Evolutionary conservation across 2,797 vertebrate genomes (phyloP).

Genomic region (Myotis planiceps): DNA sequence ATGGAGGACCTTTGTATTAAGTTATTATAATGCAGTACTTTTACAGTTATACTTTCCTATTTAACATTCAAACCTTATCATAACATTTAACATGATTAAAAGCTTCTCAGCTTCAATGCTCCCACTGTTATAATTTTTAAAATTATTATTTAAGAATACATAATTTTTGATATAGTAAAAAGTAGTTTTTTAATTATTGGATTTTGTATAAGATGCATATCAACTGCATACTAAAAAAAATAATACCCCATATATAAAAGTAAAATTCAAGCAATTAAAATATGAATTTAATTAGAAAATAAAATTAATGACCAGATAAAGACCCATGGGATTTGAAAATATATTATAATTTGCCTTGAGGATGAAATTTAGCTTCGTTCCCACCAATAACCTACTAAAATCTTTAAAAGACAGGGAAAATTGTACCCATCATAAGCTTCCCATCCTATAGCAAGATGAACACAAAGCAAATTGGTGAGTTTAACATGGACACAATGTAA

Average conservation of each 20-base stretch:
- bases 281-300: not conserved
- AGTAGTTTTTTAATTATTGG: not conserved
- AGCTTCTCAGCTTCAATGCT: not conserved
- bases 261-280: slow-evolving; percentile 19
- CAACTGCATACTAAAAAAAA: not conserved
- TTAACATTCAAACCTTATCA: not conserved
- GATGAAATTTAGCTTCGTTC: not conserved
- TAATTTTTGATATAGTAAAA: slow-evolving; percentile 14
- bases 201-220: not conserved
- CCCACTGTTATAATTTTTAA: not conserved
- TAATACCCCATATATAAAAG: not conserved
- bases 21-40: slow-evolving; percentile 5
- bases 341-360: slow-evolving; percentile 11
- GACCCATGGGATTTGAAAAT: not conserved
- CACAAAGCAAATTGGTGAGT: not conserved
- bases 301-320: slow-evolving; percentile 25
- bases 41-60: slow-evolving; percentile 7
- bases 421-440: not conserved
- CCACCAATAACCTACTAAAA: not conserved
- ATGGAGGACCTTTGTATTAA: slow-evolving; percentile 11
- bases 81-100: slow-evolving; percentile 22
- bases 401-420: not conserved
- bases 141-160: slow-evolving; percentile 3
- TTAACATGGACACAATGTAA: not conserved
- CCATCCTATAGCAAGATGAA: not conserved